Conservation (phyloP, 2,113 vertebrate genomes). For the Oxyruncus cristatus region DNA sequence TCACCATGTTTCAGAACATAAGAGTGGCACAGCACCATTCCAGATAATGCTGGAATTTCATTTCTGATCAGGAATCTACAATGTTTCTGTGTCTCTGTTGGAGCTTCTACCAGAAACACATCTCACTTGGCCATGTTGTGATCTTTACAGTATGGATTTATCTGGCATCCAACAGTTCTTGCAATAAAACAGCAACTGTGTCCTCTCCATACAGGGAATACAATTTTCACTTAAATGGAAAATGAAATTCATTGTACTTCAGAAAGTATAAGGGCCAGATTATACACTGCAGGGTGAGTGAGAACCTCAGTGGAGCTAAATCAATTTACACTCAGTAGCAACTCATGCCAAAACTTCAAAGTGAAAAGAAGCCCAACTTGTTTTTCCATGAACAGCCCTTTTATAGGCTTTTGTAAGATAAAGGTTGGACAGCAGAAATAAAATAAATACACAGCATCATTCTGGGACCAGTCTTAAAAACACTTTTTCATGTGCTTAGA, state of each 20-base stretch:
- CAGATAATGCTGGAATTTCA: neutral
- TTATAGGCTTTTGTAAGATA: neutral
- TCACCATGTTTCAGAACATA: neutral
- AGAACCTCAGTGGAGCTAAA: neutral
- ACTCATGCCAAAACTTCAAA: neutral
- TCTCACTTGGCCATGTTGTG: fast-evolving
- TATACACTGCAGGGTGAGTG: fast-evolving
- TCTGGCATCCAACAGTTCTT: neutral
- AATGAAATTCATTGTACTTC: neutral
- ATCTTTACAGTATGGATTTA: neutral
- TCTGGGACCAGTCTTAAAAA: neutral
- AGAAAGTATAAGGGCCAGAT: neutral
- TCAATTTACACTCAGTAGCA: neutral
- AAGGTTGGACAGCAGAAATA: neutral
- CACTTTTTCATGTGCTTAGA: neutral
- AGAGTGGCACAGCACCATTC: neutral
- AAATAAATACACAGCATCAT: neutral
- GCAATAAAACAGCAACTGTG: neutral
- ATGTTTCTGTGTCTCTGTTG: neutral
- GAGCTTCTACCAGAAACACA: neutral
- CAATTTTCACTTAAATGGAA: neutral
- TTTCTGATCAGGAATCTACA: neutral
- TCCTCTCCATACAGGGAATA: neutral
- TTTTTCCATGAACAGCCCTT: neutral
- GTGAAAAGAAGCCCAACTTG: neutral